These are phyloP conservation scores for Aleiodes alternator DNA, from an alignment of 2,888 invertebrate species.

Conservation along the genomic window DNA sequence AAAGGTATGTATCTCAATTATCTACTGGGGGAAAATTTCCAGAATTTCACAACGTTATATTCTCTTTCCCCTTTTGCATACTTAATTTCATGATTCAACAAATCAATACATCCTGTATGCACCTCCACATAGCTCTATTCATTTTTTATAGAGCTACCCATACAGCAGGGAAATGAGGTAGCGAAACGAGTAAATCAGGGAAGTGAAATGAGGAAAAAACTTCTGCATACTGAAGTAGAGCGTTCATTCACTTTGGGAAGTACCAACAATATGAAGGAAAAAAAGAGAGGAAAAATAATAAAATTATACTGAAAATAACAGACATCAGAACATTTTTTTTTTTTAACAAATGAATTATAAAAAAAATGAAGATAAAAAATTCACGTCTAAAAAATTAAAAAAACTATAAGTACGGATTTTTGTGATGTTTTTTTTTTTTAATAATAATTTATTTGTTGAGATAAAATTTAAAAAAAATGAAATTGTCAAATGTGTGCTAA, in stretches of 20 bases:
- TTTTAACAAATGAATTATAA: too few relatives aligned
- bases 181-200: conserved; percentile 2
- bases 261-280: conserved; percentile 30
- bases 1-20: conserved; percentile 26
- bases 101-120: conserved; percentile 34
- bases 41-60: neutral
- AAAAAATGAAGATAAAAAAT: too few relatives aligned
- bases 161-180: conserved; percentile 7
- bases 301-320: neutral
- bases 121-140: conserved; percentile 33
- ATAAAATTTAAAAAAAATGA: too few relatives aligned
- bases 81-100: conserved; percentile 29
- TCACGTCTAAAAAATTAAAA: too few relatives aligned
- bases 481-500: too few relatives aligned
- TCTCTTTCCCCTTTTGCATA: neutral
- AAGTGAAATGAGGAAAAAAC: neutral
- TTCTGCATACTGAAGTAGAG: conserved; percentile 8
- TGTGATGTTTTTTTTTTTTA: too few relatives aligned
- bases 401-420: too few relatives aligned
- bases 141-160: conserved; percentile 36
- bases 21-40: neutral
- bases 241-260: conserved; percentile 4
- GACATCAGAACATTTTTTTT: too few relatives aligned
- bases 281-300: neutral
- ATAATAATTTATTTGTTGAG: too few relatives aligned